These are phyloP conservation scores for Drosophila pullipes DNA, from an alignment of 2,888 invertebrate genomes.

Conservation along the genomic window DNA sequence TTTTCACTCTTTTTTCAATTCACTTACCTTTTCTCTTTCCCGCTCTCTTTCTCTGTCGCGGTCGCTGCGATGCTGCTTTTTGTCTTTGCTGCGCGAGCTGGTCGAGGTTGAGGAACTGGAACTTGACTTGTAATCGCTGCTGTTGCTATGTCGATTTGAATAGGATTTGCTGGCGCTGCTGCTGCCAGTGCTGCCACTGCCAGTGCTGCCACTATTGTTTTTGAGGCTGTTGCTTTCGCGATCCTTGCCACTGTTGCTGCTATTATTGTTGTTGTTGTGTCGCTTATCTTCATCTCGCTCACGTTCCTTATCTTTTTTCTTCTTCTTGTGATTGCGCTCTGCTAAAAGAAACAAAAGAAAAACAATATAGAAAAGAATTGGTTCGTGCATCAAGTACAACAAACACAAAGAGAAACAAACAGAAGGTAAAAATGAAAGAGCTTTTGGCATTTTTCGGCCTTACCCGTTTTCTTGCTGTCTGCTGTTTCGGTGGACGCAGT, in stretches of 20 bases:
- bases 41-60: constrained; percentile 60
- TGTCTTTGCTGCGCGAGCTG: constrained; percentile 70
- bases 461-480: constrained; percentile 60
- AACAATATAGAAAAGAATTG: constrained; percentile 12
- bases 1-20: not conserved
- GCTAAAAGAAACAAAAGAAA: constrained; percentile 15
- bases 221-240: too few relatives aligned
- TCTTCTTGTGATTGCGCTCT: constrained; percentile 84
- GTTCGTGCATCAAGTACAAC: constrained; percentile 22
- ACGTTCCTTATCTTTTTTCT: constrained; percentile 85
- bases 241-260: too few relatives aligned
- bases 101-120: constrained; percentile 60
- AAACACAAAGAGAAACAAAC: constrained; percentile 17
- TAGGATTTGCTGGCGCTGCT: constrained; percentile 55
- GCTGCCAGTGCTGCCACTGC: constrained; percentile 20
- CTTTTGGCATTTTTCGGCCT: constrained; percentile 58
- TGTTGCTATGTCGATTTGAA: constrained; percentile 49
- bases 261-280: constrained; percentile 36
- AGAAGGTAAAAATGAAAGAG: constrained; percentile 28
- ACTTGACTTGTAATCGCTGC: constrained; percentile 56
- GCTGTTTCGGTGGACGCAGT: constrained; percentile 37
- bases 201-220: too few relatives aligned
- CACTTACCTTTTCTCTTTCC: constrained; percentile 47
- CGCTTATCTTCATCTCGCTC: constrained; percentile 72
- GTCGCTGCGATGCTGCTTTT: constrained; percentile 62